These are phyloP conservation scores for Garrulus glandarius DNA, from an alignment of 2,797 vertebrate genomes.

Conservation along the genomic window DNA sequence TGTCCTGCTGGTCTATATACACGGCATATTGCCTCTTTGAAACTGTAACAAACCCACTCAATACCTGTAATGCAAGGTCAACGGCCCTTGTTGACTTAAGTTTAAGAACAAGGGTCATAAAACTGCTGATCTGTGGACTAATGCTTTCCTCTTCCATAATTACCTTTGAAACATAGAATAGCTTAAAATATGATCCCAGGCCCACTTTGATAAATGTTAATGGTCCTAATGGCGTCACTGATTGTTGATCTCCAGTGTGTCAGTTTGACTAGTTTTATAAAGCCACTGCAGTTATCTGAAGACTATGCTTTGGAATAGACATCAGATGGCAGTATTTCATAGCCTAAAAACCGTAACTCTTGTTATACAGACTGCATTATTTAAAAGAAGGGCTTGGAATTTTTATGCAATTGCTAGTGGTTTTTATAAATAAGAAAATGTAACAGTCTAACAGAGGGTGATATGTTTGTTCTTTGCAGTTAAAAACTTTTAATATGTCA, in stretches of 20 bases:
- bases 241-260: background rate
- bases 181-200: background rate
- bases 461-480: background rate
- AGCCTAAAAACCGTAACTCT: background rate
- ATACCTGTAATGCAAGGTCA: background rate
- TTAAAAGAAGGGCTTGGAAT: background rate
- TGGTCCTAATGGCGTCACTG: background rate
- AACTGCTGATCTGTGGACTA: background rate
- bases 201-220: background rate
- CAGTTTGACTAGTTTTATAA: background rate
- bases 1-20: background rate
- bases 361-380: background rate
- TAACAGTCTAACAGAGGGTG: background rate
- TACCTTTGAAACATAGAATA: background rate
- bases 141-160: background rate
- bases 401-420: background rate
- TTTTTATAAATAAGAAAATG: background rate
- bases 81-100: background rate
- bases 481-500: background rate
- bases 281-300: background rate
- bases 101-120: background rate
- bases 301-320: background rate
- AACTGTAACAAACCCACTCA: background rate
- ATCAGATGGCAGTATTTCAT: constrained; percentile 36
- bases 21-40: background rate